phyloP scores from a whole-genome alignment of 2,888 invertebrate species.

The Stegophylla sp. region DNA sequence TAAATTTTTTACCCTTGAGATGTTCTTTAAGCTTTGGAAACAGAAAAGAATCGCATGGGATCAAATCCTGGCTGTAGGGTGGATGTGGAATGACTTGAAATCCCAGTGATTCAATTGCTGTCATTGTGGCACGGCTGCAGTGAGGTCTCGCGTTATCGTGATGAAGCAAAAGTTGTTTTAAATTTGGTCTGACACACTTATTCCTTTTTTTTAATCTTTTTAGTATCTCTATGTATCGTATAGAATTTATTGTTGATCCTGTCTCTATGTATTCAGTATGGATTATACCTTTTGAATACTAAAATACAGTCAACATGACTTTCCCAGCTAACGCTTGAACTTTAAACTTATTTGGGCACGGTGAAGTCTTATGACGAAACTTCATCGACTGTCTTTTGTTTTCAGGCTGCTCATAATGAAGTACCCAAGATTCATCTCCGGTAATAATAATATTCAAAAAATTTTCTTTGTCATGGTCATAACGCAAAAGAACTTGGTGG shows the following conservation, averaged over 20 bases:
- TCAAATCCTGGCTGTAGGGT: background rate
- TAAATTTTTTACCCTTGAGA: slow-evolving; percentile 1
- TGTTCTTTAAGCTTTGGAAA: slow-evolving; percentile 14
- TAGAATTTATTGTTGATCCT: slow-evolving; percentile 35
- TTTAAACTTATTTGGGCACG: slow-evolving; percentile 42
- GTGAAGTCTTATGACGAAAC: slow-evolving; percentile 37
- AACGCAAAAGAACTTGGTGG: slow-evolving; percentile 22
- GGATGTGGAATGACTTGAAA: slow-evolving; percentile 21
- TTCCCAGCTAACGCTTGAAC: slow-evolving; percentile 26
- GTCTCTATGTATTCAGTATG: slow-evolving; percentile 34
- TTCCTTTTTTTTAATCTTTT: slow-evolving; percentile 56
- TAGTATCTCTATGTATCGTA: slow-evolving; percentile 39
- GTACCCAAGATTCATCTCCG: slow-evolving; percentile 52
- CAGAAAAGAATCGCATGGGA: background rate
- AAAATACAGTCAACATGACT: slow-evolving; percentile 56
- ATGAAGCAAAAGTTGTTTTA: background rate
- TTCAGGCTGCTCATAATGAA: slow-evolving; percentile 47
- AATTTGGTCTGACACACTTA: slow-evolving; percentile 60
- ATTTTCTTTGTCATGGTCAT: slow-evolving; percentile 17
- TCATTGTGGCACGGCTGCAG: background rate
- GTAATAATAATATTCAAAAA: slow-evolving; percentile 43
- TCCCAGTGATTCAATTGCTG: background rate
- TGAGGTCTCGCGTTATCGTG: background rate
- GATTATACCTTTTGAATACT: slow-evolving; percentile 51
- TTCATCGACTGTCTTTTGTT: slow-evolving; percentile 36